Evolutionary conservation across 2,888 invertebrate species (phyloP).

Genomic region (Marronus borbonicus): DNA sequence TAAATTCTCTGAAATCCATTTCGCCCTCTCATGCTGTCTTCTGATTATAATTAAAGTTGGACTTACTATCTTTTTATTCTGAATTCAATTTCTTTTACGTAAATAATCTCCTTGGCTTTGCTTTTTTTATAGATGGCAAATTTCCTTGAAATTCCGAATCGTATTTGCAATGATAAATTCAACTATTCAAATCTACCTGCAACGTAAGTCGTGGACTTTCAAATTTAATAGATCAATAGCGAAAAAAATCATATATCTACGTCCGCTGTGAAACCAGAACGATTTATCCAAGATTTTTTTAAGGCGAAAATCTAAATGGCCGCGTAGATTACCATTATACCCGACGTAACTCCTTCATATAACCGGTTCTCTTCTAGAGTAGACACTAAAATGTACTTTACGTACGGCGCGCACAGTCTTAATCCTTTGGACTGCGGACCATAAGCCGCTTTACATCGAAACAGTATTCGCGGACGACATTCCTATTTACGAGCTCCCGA

Average conservation of each 20-base stretch:
- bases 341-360: conserved; percentile 5
- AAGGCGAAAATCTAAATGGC: conserved; percentile 13
- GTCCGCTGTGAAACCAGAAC: not conserved
- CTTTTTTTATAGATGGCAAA: no score
- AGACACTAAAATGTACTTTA: not conserved
- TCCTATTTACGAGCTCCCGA: not conserved
- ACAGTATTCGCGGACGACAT: conserved; percentile 22
- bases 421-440: conserved; percentile 15
- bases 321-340: conserved; percentile 7
- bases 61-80: no score
- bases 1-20: no score
- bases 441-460: conserved; percentile 10
- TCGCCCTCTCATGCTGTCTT: no score
- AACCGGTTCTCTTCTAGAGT: conserved; percentile 1
- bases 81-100: no score
- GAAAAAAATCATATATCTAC: not conserved
- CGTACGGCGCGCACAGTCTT: not conserved
- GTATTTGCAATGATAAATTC: no score
- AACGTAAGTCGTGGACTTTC: not conserved
- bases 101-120: no score
- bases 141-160: no score
- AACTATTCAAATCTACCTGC: no score
- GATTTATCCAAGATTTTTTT: conserved; percentile 9
- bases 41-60: no score
- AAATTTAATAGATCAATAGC: not conserved